A percentile compares a stretch with the other conserved stretches of the same genome.
Evolutionary conservation across 1,140 invertebrate genomes (phyloP).

Genomic region (Macrobrachium rosenbergii): DNA sequence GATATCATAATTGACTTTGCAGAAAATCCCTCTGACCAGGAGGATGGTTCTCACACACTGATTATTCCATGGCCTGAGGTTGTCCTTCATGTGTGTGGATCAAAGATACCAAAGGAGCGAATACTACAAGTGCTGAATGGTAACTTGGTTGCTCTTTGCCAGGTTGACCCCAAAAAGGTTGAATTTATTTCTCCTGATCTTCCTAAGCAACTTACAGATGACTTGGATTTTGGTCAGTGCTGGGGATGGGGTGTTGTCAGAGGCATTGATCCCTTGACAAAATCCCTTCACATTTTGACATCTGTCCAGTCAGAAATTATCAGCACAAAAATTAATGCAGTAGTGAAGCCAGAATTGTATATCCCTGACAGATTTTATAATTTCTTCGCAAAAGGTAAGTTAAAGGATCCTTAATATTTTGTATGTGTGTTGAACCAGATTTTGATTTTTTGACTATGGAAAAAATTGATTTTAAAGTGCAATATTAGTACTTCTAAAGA

Average conservation of each 20-base stretch:
- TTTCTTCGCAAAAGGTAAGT: constrained; percentile 45
- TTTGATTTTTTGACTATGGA: no score
- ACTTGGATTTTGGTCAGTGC: constrained; percentile 1
- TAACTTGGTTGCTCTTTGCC: constrained; percentile 72
- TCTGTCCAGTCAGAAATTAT: not conserved
- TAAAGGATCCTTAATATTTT: no score
- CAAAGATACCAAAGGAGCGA: constrained; percentile 80
- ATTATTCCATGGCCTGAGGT: constrained; percentile 40
- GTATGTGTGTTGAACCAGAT: no score
- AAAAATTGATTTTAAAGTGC: no score
- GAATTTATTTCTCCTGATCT: constrained; percentile 2
- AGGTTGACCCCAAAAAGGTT: constrained; percentile 1
- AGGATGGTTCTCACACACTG: not conserved
- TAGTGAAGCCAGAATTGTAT: constrained; percentile 38
- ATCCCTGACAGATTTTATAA: constrained; percentile 38
- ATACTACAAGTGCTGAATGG: constrained; percentile 79
- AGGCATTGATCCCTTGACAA: constrained; percentile 38
- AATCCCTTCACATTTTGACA: constrained; percentile 29
- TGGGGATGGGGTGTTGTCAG: constrained; percentile 50
- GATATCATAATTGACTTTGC: not conserved
- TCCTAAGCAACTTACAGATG: constrained; percentile 28
- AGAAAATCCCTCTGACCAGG: not conserved
- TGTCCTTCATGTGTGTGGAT: constrained; percentile 75
- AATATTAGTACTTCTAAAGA: no score
- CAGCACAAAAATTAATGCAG: constrained; percentile 23